These are phyloP conservation scores for Dreissena polymorpha DNA, from an alignment of 1,140 invertebrate species.

Conservation along the genomic window DNA sequence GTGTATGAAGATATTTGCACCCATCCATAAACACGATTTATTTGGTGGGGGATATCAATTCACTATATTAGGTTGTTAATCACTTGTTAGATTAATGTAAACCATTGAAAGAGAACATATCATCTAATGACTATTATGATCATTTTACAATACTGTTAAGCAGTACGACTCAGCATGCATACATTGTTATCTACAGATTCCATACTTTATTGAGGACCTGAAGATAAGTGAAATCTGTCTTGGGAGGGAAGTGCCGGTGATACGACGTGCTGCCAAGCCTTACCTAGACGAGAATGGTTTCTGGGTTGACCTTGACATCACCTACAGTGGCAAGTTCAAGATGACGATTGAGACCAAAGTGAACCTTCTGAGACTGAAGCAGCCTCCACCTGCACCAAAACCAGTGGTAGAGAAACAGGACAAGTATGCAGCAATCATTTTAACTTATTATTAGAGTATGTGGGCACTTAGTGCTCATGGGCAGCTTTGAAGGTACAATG, in stretches of 20 bases:
- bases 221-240: slow-evolving; percentile 88
- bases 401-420: not conserved
- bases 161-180: no score
- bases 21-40: no score
- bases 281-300: slow-evolving; percentile 91
- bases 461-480: no score
- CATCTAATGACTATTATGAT: no score
- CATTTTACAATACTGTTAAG: not conserved
- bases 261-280: slow-evolving; percentile 88
- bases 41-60: no score
- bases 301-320: slow-evolving; percentile 95
- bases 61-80: no score
- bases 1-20: no score
- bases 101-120: no score
- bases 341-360: slow-evolving; percentile 97
- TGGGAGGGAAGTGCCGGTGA: slow-evolving; percentile 88
- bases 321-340: slow-evolving; percentile 92
- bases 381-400: slow-evolving; percentile 34
- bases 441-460: no score
- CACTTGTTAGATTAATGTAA: no score
- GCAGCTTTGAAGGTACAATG: no score
- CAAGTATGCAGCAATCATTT: not conserved
- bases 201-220: slow-evolving; percentile 93
- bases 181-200: slow-evolving; percentile 81
- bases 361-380: slow-evolving; percentile 93